These are phyloP conservation scores for Mythimna loreyi DNA, from an alignment of 2,888 invertebrate genomes.

Conservation along the genomic window DNA sequence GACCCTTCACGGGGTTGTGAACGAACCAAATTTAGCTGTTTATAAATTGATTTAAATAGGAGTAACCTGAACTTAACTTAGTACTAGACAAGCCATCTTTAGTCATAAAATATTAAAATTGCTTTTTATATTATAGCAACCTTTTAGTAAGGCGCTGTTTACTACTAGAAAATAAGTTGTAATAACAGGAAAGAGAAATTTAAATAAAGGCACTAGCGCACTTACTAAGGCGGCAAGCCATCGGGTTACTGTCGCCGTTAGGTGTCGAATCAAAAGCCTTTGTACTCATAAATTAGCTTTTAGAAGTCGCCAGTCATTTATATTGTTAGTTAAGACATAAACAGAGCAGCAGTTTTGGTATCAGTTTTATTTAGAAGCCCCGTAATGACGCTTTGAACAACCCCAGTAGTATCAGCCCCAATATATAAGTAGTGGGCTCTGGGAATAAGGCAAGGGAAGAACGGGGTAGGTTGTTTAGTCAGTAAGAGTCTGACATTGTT, in stretches of 20 bases:
- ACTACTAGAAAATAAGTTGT: conserved; percentile 2
- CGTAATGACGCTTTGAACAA: no score
- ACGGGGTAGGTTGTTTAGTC: no score
- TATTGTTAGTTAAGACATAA: conserved; percentile 10
- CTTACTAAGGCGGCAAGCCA: conserved; percentile 2
- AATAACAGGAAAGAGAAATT: conserved; percentile 7
- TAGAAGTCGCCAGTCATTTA: conserved; percentile 1
- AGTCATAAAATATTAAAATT: not conserved
- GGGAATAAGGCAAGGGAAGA: no score
- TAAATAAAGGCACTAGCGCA: conserved; percentile 22
- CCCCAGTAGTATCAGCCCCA: no score
- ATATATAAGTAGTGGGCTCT: no score
- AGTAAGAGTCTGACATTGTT: no score
- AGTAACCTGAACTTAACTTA: not conserved
- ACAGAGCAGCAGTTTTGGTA: conserved; percentile 1
- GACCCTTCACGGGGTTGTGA: no score
- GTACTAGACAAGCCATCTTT: not conserved
- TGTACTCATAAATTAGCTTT: conserved; percentile 26
- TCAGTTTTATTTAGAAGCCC: conserved; percentile 6
- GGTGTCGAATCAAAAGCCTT: conserved; percentile 27
- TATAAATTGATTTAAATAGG: no score
- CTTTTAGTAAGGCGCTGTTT: not conserved
- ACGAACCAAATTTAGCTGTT: no score
- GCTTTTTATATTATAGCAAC: not conserved
- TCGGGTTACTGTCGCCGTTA: not conserved